These are phyloP conservation scores for Colius striatus DNA, from an alignment of 2,113 vertebrate species.

Conservation along the genomic window DNA sequence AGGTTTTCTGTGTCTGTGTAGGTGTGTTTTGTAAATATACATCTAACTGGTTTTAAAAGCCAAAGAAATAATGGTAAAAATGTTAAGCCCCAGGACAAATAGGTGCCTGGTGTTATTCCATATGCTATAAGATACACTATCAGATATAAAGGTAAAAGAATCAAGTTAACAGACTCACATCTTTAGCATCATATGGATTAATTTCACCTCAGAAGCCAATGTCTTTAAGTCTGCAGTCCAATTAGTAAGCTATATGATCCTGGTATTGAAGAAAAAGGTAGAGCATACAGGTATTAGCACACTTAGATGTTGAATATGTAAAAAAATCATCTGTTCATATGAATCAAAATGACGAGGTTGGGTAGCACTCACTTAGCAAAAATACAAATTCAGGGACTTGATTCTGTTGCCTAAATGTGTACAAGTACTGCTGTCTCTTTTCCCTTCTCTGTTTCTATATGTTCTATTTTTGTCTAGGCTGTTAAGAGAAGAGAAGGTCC, in stretches of 20 bases:
- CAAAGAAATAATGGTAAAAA: neutral
- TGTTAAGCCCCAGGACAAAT: neutral
- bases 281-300: neutral
- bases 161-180: neutral
- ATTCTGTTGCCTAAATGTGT: neutral
- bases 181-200: neutral
- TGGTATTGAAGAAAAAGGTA: neutral
- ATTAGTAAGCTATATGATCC: neutral
- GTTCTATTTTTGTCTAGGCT: neutral
- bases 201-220: neutral
- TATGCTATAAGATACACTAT: neutral
- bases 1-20: conserved; percentile 32
- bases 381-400: neutral
- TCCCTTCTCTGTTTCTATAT: neutral
- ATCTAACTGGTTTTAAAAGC: neutral
- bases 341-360: neutral
- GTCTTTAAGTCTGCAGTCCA: neutral
- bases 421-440: neutral
- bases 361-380: neutral
- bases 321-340: neutral
- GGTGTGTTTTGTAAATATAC: conserved; percentile 26
- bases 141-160: neutral
- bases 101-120: neutral
- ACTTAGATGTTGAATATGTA: neutral
- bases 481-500: neutral